These are phyloP conservation scores for Gobius niger DNA, from an alignment of 2,113 vertebrate genomes.

Conservation along the genomic window DNA sequence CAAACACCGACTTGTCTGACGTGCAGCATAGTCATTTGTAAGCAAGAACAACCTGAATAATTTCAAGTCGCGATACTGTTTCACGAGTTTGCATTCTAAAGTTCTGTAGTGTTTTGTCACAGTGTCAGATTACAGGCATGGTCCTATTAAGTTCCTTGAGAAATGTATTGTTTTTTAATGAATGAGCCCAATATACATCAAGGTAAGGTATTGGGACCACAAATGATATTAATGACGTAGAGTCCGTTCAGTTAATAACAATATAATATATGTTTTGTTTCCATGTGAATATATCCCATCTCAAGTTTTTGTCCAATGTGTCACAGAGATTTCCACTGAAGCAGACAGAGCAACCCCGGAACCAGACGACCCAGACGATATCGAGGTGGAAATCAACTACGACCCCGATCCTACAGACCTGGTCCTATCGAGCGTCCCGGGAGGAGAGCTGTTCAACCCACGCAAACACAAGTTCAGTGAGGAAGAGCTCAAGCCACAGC, in stretches of 20 bases:
- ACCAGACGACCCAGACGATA: slow-evolving; percentile 81
- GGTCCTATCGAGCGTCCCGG: slow-evolving; percentile 93
- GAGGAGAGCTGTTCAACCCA: slow-evolving; percentile 93
- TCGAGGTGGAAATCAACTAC: slow-evolving; percentile 92
- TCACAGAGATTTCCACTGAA: slow-evolving; percentile 77
- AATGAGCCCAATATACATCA: no score
- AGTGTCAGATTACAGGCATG: no score
- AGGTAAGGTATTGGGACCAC: no score
- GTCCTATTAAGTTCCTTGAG: no score
- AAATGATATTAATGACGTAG: no score
- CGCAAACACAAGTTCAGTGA: slow-evolving; percentile 94
- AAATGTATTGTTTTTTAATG: no score
- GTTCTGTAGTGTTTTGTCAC: no score
- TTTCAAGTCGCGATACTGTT: no score
- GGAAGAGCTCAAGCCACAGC: slow-evolving; percentile 95
- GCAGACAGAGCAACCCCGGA: slow-evolving; percentile 80
- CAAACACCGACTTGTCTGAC: not conserved
- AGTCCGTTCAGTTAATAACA: no score
- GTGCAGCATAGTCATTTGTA: not conserved
- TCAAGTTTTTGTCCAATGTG: not conserved
- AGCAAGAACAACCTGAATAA: not conserved
- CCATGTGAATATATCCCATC: not conserved
- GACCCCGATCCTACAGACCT: slow-evolving; percentile 93
- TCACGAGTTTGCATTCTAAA: no score
- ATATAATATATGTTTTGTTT: no score